Evolutionary conservation across 2,113 vertebrate species (phyloP), one percentile per base, ranked within the genome.

Genomic region (Paralichthys olivaceus): DNA sequence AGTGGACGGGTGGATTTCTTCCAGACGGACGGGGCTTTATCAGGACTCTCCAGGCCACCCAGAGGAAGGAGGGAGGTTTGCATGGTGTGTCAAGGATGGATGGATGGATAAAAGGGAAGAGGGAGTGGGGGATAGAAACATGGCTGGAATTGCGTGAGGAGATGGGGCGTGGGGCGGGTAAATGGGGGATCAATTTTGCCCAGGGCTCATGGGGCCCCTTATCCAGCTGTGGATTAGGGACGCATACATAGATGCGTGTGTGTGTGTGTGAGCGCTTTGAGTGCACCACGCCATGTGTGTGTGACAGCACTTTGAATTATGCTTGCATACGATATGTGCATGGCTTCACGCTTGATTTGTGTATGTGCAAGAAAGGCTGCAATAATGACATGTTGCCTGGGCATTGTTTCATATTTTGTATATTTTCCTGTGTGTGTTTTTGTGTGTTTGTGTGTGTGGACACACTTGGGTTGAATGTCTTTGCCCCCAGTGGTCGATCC

Each of bases 141-240:
- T 29, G 53, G 74, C 69, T 57, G 79, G 37, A 77, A 70, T 83
- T 61, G 67, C 60, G 51, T 89, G 85, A 84, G 71, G 53, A 65
- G 69, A 75, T 65, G 51, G 55, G 69, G 61, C 47, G 57, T 71
- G 76, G 45, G 66, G 34, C 56, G 65, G 62, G 63, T 83, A 85
- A 87, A 87, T 53, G 70, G 62, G 87, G 86, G 74, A 84, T 91
- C 83, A 66, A 47, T 77, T 89, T 86, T 68, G 64, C 85, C 78
- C 29, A 23, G 49, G 75, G 86, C 90, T 84, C 87, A 75, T 64
- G 57, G 77, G 84, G 64, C 74, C 49, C 76, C 64, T 84, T 71
- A 83, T 81, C 82, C 79, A 68, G 71, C 77, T 79, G 69, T 79
- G 85, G 87, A 83, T 92, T 79, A 81, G 65, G 40, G 58, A 83